Conservation (phyloP, 2,797 vertebrate genomes). For the Myiothlypis chrysogaster region DNA sequence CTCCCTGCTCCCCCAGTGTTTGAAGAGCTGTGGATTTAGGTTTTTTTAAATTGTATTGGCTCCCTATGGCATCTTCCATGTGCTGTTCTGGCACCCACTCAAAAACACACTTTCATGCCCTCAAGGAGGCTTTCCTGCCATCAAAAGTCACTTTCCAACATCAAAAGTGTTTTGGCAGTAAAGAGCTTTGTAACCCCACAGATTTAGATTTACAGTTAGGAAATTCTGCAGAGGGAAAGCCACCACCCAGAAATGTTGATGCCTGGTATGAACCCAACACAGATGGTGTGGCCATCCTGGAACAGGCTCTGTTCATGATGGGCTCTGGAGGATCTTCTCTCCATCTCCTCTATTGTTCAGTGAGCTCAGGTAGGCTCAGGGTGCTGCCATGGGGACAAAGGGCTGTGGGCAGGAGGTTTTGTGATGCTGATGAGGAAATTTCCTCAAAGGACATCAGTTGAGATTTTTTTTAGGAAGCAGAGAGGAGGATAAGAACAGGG, state of each 20-base stretch:
- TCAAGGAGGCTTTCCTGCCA: not conserved
- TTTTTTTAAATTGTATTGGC: not conserved
- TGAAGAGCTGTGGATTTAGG: not conserved
- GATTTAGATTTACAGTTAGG: not conserved
- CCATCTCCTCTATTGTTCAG: accelerated
- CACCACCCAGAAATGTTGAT: not conserved
- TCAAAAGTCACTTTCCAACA: too few species aligned
- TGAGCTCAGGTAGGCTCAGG: not conserved
- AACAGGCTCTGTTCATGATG: not conserved
- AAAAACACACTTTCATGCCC: not conserved
- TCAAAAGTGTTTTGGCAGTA: not conserved
- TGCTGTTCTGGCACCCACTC: not conserved
- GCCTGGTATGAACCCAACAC: not conserved
- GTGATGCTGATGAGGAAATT: not conserved
- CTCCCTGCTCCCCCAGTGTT: not conserved
- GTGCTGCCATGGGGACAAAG: not conserved
- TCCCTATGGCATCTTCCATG: not conserved
- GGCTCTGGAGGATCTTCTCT: not conserved
- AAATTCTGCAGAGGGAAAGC: not conserved
- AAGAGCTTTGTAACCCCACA: not conserved
- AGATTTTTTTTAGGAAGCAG: not conserved
- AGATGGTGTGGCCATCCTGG: accelerated
- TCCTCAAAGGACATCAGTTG: not conserved
- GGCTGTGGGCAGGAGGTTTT: not conserved
- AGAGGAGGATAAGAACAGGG: not conserved